Evolutionary conservation across 2,888 invertebrate species (phyloP).

Genomic region (Hemistola chrysoprasaria): DNA sequence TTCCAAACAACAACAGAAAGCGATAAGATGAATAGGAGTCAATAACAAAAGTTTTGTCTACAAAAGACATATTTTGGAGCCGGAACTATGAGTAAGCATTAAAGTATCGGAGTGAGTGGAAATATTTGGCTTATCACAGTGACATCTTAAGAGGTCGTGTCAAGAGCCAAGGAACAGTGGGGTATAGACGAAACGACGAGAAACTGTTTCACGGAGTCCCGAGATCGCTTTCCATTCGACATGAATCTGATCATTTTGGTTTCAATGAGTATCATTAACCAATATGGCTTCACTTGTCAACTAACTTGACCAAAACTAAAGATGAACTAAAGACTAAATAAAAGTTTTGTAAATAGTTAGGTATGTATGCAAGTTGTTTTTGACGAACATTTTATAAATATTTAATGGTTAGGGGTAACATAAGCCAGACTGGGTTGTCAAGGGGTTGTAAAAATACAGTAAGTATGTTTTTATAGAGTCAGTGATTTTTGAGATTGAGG

Average conservation of each 20-base stretch:
- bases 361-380: too few species aligned
- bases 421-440: too few species aligned
- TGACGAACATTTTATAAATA: too few species aligned
- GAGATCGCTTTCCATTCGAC: conserved; percentile 11
- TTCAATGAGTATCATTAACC: too few species aligned
- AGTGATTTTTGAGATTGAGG: too few species aligned
- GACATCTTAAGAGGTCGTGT: conserved; percentile 30
- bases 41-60: conserved; percentile 20
- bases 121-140: conserved; percentile 26
- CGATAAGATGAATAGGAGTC: conserved; percentile 19
- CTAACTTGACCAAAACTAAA: too few species aligned
- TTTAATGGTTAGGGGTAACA: too few species aligned
- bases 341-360: too few species aligned
- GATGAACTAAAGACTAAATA: too few species aligned
- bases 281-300: too few species aligned
- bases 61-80: conserved; percentile 12
- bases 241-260: background rate
- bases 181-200: conserved; percentile 10
- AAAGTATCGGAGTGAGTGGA: conserved; percentile 19
- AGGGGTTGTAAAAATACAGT: too few species aligned
- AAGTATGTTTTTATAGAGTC: too few species aligned
- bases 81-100: conserved; percentile 28
- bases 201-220: background rate
- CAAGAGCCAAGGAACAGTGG: conserved; percentile 14
- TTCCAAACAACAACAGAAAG: conserved; percentile 12